phyloP scores from a whole-genome alignment of 1,140 invertebrate genomes.

The Galendromus occidentalis region DNA sequence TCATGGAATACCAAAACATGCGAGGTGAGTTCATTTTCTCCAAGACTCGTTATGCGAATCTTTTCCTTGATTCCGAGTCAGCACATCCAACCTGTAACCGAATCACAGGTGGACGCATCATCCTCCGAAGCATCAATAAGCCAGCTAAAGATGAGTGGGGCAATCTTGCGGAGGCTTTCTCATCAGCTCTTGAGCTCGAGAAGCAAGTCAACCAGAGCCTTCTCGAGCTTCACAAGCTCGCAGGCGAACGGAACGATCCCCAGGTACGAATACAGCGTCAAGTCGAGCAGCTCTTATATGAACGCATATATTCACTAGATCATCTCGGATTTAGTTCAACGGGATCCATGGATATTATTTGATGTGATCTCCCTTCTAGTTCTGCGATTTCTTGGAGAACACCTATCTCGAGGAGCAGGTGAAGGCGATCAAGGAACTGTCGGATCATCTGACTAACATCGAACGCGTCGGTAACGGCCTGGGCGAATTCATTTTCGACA shows the following conservation, averaged over 20 bases:
- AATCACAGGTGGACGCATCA: slow-evolving; percentile 1
- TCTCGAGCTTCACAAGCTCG: slow-evolving; percentile 31
- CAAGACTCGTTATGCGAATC: slow-evolving; percentile 18
- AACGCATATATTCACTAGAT: too few relatives aligned
- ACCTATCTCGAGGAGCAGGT: slow-evolving; percentile 41
- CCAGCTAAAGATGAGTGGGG: slow-evolving; percentile 38
- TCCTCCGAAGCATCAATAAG: slow-evolving; percentile 25
- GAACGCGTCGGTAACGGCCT: slow-evolving; percentile 38
- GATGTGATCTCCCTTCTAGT: slow-evolving; percentile 25
- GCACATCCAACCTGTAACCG: slow-evolving; percentile 13
- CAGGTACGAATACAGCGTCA: slow-evolving; percentile 21
- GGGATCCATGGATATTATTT: too few relatives aligned
- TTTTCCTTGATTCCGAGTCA: slow-evolving; percentile 23
- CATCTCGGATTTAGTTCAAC: too few relatives aligned
- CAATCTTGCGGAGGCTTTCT: slow-evolving; percentile 35
- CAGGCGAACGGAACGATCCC: slow-evolving; percentile 27
- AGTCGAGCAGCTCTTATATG: not conserved
- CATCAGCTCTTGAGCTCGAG: slow-evolving; percentile 37
- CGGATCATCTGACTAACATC: slow-evolving; percentile 37
- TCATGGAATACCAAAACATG: slow-evolving; percentile 42
- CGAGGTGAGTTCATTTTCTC: slow-evolving; percentile 38
- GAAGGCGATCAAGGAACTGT: slow-evolving; percentile 38
- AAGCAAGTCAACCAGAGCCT: slow-evolving; percentile 38
- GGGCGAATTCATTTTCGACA: slow-evolving; percentile 42
- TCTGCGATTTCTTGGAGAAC: slow-evolving; percentile 37